Conservation (phyloP, 2,888 invertebrate genomes). For the Mechanitis messenoides region DNA sequence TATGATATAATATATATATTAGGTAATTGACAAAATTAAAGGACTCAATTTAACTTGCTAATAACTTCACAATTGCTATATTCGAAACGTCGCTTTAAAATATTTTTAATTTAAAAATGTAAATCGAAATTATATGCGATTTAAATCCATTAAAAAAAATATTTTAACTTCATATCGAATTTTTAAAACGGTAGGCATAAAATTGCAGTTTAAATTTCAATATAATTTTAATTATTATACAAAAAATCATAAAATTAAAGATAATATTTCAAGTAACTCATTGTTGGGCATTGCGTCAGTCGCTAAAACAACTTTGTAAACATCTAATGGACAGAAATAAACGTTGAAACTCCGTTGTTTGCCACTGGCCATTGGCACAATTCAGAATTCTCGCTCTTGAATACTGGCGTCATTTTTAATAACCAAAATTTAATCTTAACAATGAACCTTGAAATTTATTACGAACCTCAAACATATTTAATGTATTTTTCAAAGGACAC, state of each 20-base stretch:
- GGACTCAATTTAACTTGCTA: too few species aligned
- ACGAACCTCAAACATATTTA: background rate
- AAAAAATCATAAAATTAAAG: background rate
- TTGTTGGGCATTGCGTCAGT: slow-evolving; percentile 60
- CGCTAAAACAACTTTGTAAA: slow-evolving; percentile 60
- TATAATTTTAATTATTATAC: too few species aligned
- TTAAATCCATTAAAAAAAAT: too few species aligned
- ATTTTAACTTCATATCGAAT: too few species aligned
- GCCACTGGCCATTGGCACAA: slow-evolving; percentile 39
- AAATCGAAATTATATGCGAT: too few species aligned
- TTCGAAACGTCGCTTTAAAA: too few species aligned
- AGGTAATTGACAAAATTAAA: too few species aligned
- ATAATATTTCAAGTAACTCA: background rate
- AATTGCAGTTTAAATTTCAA: too few species aligned
- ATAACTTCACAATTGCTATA: too few species aligned
- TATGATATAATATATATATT: too few species aligned
- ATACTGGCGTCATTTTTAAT: slow-evolving; percentile 23
- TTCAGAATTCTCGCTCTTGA: slow-evolving; percentile 36
- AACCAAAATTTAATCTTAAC: slow-evolving; percentile 10
- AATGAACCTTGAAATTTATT: background rate
- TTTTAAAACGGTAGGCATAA: too few species aligned
- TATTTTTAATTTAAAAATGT: too few species aligned
- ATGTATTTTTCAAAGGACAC: background rate
- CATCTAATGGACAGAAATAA: slow-evolving; percentile 62
- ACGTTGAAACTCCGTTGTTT: slow-evolving; percentile 45